Conservation (phyloP, 2,797 vertebrate genomes). For the Tangara arthus region DNA sequence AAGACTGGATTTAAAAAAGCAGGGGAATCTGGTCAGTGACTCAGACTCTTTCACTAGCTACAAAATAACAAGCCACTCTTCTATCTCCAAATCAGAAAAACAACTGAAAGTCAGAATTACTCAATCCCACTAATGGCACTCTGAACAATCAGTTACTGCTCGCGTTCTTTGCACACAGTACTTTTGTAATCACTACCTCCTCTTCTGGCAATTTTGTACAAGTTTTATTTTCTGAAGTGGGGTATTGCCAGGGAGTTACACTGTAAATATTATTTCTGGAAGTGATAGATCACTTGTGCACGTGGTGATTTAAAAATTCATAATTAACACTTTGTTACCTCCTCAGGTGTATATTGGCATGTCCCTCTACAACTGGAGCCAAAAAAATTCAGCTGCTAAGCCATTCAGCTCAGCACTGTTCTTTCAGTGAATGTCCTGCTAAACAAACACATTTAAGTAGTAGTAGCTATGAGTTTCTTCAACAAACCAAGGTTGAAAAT, state of each 20-base stretch:
- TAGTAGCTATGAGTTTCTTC: not conserved
- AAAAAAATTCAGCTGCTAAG: not conserved
- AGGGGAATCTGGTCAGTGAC: not conserved
- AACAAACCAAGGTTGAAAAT: not conserved
- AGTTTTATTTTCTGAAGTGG: not conserved
- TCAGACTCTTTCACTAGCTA: not conserved
- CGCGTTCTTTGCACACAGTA: not conserved
- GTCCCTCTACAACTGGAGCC: not conserved
- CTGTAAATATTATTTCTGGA: conserved; percentile 51
- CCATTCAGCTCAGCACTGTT: not conserved
- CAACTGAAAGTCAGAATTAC: conserved; percentile 1
- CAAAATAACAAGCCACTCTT: not conserved
- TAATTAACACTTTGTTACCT: conserved; percentile 15
- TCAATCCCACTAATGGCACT: not conserved
- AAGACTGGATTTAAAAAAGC: not conserved
- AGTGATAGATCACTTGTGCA: not conserved
- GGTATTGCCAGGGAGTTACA: conserved; percentile 12
- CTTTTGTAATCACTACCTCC: not conserved
- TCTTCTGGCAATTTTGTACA: not conserved
- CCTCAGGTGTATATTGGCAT: conserved; percentile 1
- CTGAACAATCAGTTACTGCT: not conserved
- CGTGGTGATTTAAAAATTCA: not conserved
- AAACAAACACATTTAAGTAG: not conserved
- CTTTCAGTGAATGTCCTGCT: not conserved
- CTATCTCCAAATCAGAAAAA: not conserved